These are phyloP conservation scores for Atethmia centrago DNA, from an alignment of 2,888 invertebrate genomes.

Conservation along the genomic window DNA sequence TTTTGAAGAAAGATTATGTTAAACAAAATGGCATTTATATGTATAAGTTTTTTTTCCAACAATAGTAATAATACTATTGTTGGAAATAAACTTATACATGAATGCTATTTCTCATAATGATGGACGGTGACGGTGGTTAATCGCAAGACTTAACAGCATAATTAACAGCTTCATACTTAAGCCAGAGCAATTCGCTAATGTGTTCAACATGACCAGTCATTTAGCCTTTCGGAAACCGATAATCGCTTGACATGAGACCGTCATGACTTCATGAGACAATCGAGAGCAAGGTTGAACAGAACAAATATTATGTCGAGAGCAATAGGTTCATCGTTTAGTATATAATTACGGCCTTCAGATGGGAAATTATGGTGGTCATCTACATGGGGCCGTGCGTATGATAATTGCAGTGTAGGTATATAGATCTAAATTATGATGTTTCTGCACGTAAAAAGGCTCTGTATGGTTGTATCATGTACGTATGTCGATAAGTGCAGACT, in stretches of 20 bases:
- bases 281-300: slow-evolving; percentile 82
- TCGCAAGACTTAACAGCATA: slow-evolving; percentile 4
- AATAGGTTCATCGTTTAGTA: slow-evolving; percentile 44
- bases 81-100: no score
- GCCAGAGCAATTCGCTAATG: slow-evolving; percentile 15
- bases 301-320: slow-evolving; percentile 67
- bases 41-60: not conserved
- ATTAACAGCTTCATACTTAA: slow-evolving; percentile 7
- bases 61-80: no score
- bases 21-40: not conserved
- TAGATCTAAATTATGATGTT: slow-evolving; percentile 52
- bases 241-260: slow-evolving; percentile 60
- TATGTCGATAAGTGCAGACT: slow-evolving; percentile 21
- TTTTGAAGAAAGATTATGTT: not conserved
- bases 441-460: slow-evolving; percentile 40
- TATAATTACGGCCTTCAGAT: slow-evolving; percentile 68
- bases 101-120: no score
- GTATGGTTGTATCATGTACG: not conserved
- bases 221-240: slow-evolving; percentile 58
- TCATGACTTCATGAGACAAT: slow-evolving; percentile 79
- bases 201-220: slow-evolving; percentile 10
- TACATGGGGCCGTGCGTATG: slow-evolving; percentile 61
- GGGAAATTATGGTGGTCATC: slow-evolving; percentile 66
- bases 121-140: not conserved
- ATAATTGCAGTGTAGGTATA: slow-evolving; percentile 52